Conservation (phyloP, 92 coral and sea anemone genomes). For the Bergia puertoricense region DNA sequence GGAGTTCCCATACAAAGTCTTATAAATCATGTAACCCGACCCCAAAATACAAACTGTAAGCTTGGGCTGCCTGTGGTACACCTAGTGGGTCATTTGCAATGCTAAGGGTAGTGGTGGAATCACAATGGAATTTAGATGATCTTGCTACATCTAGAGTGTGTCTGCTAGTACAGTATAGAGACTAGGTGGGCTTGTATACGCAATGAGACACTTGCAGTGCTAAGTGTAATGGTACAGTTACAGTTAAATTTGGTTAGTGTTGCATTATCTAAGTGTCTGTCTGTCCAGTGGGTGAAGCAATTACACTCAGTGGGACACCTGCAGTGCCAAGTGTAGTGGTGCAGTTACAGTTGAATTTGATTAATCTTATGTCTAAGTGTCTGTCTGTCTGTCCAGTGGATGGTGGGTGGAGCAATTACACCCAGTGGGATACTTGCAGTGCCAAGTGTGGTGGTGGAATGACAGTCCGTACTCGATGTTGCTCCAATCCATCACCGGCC, state of each 20-base stretch:
- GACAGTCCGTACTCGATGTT: slow-evolving; percentile 15
- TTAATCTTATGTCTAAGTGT: not conserved
- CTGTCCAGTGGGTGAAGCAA: slow-evolving; percentile 8
- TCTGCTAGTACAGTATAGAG: not conserved
- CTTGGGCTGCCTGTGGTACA: too few relatives aligned
- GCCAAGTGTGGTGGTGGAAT: slow-evolving; percentile 14
- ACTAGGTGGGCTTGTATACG: not conserved
- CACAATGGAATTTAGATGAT: not conserved
- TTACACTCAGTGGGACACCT: slow-evolving; percentile 5
- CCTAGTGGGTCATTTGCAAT: slow-evolving; percentile 1
- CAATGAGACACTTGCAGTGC: not conserved
- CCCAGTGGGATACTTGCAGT: slow-evolving; percentile 15
- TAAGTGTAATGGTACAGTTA: not conserved
- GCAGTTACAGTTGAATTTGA: not conserved
- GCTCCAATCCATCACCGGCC: slow-evolving; percentile 21
- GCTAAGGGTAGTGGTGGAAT: not conserved
- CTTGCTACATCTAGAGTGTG: not conserved
- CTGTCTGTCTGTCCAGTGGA: not conserved
- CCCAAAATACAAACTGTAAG: too few relatives aligned
- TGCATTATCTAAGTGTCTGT: not conserved
- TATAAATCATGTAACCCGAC: too few relatives aligned
- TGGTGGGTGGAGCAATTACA: slow-evolving; percentile 21
- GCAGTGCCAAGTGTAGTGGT: slow-evolving; percentile 13
- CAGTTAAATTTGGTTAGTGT: not conserved
- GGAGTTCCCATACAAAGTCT: too few relatives aligned